Evolutionary conservation across 1,140 invertebrate species (phyloP), one percentile per base, ranked within the genome.

Genomic region (Stratiolaelaps scimitus): DNA sequence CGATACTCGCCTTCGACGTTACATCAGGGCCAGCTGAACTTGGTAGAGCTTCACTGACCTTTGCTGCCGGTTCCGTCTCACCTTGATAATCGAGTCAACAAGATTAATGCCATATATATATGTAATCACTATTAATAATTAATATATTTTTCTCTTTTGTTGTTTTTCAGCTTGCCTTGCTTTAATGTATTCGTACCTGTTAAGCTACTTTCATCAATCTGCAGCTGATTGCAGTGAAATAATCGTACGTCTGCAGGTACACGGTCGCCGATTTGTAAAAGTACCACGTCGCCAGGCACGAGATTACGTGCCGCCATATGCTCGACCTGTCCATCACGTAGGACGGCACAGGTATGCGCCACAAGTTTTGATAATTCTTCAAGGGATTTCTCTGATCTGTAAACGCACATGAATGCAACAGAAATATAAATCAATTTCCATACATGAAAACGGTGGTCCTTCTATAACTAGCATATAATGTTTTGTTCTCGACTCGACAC

Each of bases 331-430:
- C 34, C 13, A 26, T 60, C 53, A 13, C 53, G 53, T 19, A 60
- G 23, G 26, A 60, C 53, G 23, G 53, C 53, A 71, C 81, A 82
- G 64, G 76, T 77, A 23, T 81, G 81, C n/a, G 82, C 94, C 53
- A 98, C 92, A 64, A 98, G 80, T 80, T 98, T 98, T 69, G 89
- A 96, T n/a, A 99, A 79, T 78, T 95, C 93, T 76, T 98, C 87
- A 7, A 99, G 77, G n/a, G 94, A 97, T 78, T 98, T 95, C 78
- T 99, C 96, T n/a, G 95, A 98, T 69, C 94, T 83, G 77, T 97
- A 97, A 20, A 48, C 34, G 34, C 10, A 40, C 10, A n/a, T n/a
- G n/a, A n/a, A n/a, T n/a, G n/a, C n/a, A n/a, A n/a, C n/a, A n/a
- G n/a, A n/a, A n/a, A n/a, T n/a, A n/a, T n/a, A n/a, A n/a, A n/a